Conservation (phyloP, 2,797 vertebrate species). For the Rhabdophis nuchalis region DNA sequence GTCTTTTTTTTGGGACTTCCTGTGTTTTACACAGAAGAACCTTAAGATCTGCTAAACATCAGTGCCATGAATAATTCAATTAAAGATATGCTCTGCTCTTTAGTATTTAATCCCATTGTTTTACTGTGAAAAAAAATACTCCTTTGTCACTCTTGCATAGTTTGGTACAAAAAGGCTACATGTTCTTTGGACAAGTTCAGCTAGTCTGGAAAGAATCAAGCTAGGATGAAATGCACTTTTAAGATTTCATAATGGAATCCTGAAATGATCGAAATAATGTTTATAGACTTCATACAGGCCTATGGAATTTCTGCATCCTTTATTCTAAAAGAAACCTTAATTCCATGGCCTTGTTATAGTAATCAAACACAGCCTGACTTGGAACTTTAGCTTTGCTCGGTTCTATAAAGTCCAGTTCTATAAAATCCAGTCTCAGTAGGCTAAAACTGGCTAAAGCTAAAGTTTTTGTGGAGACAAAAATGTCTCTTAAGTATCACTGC, state of each 20-base stretch:
- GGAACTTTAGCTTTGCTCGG: neutral
- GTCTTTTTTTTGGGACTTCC: neutral
- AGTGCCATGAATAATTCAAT: neutral
- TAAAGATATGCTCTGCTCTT: neutral
- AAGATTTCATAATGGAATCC: neutral
- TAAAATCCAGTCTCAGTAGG: neutral
- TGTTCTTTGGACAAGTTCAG: neutral
- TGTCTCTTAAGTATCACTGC: neutral
- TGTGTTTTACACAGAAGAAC: neutral
- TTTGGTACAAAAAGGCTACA: neutral
- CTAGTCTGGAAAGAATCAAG: neutral
- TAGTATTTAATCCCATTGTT: neutral
- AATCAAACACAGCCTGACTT: neutral
- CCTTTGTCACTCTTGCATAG: neutral
- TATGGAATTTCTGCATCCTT: neutral
- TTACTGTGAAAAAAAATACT: neutral
- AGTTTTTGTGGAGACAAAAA: neutral
- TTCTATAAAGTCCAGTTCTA: neutral
- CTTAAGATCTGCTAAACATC: neutral
- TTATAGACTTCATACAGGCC: neutral
- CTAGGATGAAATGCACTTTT: neutral
- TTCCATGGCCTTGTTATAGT: neutral
- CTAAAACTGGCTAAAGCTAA: neutral
- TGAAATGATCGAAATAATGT: neutral
- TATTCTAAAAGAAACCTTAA: neutral